These are phyloP conservation scores for Alloscopus bannaensis DNA, from an alignment of 2,888 invertebrate genomes.

Conservation along the genomic window DNA sequence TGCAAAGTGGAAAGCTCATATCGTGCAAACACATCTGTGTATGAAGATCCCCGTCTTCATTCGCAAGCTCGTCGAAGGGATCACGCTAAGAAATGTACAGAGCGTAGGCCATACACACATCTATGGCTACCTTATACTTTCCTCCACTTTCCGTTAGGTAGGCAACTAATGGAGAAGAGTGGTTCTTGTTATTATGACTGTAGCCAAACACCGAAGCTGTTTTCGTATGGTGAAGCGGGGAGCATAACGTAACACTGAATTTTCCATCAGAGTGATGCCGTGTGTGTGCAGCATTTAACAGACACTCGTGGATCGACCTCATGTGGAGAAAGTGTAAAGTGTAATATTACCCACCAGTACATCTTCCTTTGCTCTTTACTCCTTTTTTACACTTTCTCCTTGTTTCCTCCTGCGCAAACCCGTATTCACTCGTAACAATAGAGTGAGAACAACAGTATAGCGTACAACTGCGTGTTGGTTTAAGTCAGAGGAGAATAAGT, in stretches of 20 bases:
- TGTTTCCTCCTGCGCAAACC: background rate
- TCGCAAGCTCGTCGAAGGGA: conserved; percentile 16
- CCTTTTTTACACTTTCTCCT: background rate
- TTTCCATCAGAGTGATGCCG: no score
- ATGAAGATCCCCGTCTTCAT: no score
- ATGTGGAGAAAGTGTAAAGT: conserved; percentile 42
- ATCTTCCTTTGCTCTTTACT: background rate
- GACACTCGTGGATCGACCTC: conserved; percentile 37
- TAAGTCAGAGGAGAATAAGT: conserved; percentile 55
- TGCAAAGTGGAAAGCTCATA: conserved; percentile 6
- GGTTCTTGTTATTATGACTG: background rate
- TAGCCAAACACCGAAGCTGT: no score
- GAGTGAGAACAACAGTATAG: no score
- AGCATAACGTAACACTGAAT: no score
- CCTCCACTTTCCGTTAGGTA: conserved; percentile 15
- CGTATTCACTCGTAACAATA: no score
- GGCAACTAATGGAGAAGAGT: conserved; percentile 15
- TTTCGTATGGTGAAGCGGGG: no score
- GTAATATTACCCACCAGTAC: conserved; percentile 33
- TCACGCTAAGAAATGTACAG: conserved; percentile 2
- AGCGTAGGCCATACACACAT: conserved; percentile 2
- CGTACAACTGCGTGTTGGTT: background rate
- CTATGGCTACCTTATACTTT: conserved; percentile 11
- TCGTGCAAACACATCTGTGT: background rate
- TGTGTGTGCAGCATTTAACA: conserved; percentile 15